Percentiles rank a stretch among this genome's conserved stretches.
Evolutionary conservation across 2,797 vertebrate species (phyloP).

Genomic region (Micropoecilia bifurca): DNA sequence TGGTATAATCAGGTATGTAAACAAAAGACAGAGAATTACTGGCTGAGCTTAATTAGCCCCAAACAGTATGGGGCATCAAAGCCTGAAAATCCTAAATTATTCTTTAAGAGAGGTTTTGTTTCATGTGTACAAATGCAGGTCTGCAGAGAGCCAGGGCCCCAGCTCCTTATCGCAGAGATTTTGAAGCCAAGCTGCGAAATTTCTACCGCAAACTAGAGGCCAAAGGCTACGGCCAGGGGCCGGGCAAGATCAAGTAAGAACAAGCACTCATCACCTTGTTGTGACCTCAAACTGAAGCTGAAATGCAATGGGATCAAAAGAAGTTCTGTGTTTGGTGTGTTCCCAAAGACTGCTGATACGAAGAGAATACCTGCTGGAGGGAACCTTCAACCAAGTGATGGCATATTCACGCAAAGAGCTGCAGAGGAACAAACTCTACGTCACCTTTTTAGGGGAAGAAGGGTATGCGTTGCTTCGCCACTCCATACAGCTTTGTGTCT

Average conservation of each 20-base stretch:
- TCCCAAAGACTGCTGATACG: slow-evolving; percentile 88
- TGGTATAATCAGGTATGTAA: neutral
- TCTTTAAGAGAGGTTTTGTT: neutral
- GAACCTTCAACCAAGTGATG: slow-evolving; percentile 99
- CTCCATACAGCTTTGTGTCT: neutral
- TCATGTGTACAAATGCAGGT: slow-evolving; percentile 47
- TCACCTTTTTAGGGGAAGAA: slow-evolving; percentile 96
- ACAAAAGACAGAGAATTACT: neutral
- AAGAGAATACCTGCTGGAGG: slow-evolving; percentile 94
- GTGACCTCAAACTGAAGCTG: neutral
- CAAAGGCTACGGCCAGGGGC: slow-evolving; percentile 97
- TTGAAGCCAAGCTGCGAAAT: slow-evolving; percentile 97
- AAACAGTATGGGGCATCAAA: too few species aligned
- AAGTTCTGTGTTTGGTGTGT: neutral
- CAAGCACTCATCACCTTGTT: neutral
- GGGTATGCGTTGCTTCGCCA: slow-evolving; percentile 80
- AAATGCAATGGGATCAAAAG: neutral
- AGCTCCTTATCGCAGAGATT: slow-evolving; percentile 96
- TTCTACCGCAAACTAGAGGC: slow-evolving; percentile 98
- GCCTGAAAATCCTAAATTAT: neutral
- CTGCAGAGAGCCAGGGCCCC: slow-evolving; percentile 94
- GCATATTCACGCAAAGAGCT: slow-evolving; percentile 97
- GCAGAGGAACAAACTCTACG: slow-evolving; percentile 96
- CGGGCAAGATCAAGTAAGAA: slow-evolving; percentile 97
- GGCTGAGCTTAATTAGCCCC: neutral